Conservation (phyloP, 2,888 invertebrate genomes). For the Lacanobia oleracea region DNA sequence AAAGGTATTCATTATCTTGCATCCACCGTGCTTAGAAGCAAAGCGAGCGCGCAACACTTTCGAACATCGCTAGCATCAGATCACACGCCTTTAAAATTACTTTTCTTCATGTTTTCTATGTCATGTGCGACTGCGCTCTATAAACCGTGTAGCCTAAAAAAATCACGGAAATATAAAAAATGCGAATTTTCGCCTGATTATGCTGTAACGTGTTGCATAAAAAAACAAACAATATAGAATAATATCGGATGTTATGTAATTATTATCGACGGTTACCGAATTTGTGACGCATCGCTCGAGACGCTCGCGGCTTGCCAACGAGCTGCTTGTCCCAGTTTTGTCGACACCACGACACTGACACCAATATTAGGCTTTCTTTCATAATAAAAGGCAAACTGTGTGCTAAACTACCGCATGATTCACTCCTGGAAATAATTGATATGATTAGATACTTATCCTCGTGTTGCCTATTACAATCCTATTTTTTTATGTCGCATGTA, state of each 20-base stretch:
- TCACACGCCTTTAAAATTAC: slow-evolving; percentile 26
- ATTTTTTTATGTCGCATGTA: neutral
- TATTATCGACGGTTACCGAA: slow-evolving; percentile 77
- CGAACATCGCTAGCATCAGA: slow-evolving; percentile 29
- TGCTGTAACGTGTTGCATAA: slow-evolving; percentile 77
- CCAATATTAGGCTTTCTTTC: slow-evolving; percentile 82
- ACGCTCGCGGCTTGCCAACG: slow-evolving; percentile 79
- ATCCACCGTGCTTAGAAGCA: slow-evolving; percentile 4
- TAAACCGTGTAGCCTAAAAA: slow-evolving; percentile 29
- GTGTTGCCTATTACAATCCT: neutral
- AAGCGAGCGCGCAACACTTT: slow-evolving; percentile 35
- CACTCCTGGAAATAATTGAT: neutral
- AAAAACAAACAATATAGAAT: slow-evolving; percentile 73
- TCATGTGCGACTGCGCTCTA: slow-evolving; percentile 25
- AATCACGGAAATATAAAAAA: slow-evolving; percentile 47
- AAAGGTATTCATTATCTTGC: neutral
- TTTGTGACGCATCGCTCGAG: slow-evolving; percentile 81
- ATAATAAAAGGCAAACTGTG: slow-evolving; percentile 80
- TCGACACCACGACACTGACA: slow-evolving; percentile 83
- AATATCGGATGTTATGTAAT: slow-evolving; percentile 83
- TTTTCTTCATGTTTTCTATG: slow-evolving; percentile 32
- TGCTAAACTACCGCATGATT: slow-evolving; percentile 7
- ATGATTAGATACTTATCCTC: neutral
- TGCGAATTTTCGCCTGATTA: slow-evolving; percentile 54
- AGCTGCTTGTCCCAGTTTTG: slow-evolving; percentile 79